Percentiles rank a stretch among this genome's conserved stretches.
Evolutionary conservation across 1,140 invertebrate species (phyloP).

Genomic region (Mylabris phalerata): DNA sequence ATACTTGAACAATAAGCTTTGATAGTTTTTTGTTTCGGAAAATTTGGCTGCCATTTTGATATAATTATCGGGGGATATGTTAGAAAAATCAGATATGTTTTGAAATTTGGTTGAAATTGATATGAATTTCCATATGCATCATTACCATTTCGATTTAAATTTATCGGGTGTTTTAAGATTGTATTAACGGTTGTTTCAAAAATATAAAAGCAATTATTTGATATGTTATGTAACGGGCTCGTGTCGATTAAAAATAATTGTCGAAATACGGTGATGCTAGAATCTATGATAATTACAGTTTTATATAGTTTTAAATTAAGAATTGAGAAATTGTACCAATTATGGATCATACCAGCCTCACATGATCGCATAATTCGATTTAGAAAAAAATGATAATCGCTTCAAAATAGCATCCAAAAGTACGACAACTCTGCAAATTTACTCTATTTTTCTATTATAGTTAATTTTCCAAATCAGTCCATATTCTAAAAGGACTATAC

Average conservation of each 20-base stretch:
- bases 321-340: neutral
- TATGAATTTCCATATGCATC: constrained; percentile 13
- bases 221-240: too few species aligned
- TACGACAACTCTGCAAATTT: neutral
- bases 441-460: neutral
- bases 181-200: neutral
- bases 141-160: neutral
- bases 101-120: constrained; percentile 1
- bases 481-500: constrained; percentile 14
- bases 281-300: neutral
- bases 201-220: too few species aligned
- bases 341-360: constrained; percentile 15
- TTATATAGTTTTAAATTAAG: neutral
- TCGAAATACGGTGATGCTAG: too few species aligned
- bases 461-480: constrained; percentile 11
- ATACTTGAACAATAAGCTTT: constrained; percentile 1
- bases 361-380: constrained; percentile 9
- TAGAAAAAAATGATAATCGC: neutral
- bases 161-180: constrained; percentile 10
- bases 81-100: constrained; percentile 10
- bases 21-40: neutral
- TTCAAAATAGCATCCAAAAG: constrained; percentile 15
- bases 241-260: too few species aligned
- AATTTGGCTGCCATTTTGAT: constrained; percentile 13
- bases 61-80: neutral